Evolutionary conservation across 2,888 invertebrate genomes (phyloP), one percentile per base, ranked within the genome.

Genomic region (Lathronympha strigana): DNA sequence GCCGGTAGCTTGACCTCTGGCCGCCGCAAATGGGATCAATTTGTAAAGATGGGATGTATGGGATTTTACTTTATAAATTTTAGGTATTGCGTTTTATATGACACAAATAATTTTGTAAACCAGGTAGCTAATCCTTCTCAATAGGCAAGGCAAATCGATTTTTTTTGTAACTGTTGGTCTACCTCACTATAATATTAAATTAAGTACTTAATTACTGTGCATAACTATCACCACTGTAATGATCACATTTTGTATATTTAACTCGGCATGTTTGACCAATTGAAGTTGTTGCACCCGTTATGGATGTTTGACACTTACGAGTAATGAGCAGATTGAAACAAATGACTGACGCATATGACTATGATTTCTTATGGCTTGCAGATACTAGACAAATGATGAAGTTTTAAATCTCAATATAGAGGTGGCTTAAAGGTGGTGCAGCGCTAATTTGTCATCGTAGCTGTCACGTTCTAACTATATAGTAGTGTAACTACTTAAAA

Each of bases 191-290:
- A n/a, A n/a, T n/a, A n/a, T n/a, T n/a, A n/a, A n/a, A 13, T 33
- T 13, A 33, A 49, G 15, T 17, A 25, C 15, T 15, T 15, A 21
- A 53, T 13, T 21, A 53, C 21, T 17, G 15, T n/a, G 31, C 11
- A 31, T 33, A 17, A 5, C 36, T 36, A 9, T 33, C n/a, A 17
- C 3, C 25, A 40, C 17, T 13, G n/a, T 23, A 25, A 13, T 28
- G 25, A 55, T 9, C 17, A 13, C 54, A 55, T 40, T 55, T 40
- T 55, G 54, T 55, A 54, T 23, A 38, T 17, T n/a, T 23, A 53
- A 23, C 11, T 15, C 54, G 54, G 55, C 11, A 13, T 11, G 19
- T 45, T 64, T 58, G 58, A 51, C n/a, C 43, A 63, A 63, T 63
- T 51, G 49, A n/a, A 28, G 8, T 28, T 21, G 33, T 40, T 21